phyloP scores from a whole-genome alignment of 2,797 vertebrate species.

The Ibycter americanus region DNA sequence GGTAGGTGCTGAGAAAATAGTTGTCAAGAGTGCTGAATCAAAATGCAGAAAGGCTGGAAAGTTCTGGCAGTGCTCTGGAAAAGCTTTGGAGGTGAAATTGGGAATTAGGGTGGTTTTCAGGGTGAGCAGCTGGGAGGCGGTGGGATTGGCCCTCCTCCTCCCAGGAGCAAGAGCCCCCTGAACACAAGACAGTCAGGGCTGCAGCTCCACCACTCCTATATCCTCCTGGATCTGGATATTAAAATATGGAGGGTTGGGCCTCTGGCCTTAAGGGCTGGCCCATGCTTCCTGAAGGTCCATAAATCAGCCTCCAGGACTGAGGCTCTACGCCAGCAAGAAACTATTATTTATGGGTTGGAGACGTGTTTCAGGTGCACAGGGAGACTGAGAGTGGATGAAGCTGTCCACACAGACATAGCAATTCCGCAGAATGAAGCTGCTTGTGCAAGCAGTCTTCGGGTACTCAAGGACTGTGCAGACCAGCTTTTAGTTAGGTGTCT shows the following conservation, averaged over 20 bases:
- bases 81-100: neutral
- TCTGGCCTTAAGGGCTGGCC: fast-evolving
- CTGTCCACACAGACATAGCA: neutral
- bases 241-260: neutral
- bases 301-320: neutral
- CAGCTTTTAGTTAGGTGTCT: neutral
- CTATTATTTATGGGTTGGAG: neutral
- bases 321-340: neutral
- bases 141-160: neutral
- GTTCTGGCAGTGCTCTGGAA: neutral
- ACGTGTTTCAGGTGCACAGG: neutral
- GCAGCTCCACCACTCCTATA: neutral
- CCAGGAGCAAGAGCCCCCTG: neutral
- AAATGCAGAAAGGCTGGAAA: neutral
- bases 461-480: neutral
- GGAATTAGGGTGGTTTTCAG: neutral
- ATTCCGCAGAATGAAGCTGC: neutral
- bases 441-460: neutral
- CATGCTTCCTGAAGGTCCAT: neutral
- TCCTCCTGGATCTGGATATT: neutral
- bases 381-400: neutral
- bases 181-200: neutral
- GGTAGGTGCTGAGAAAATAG: neutral
- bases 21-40: neutral
- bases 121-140: neutral